phyloP scores from a whole-genome alignment of 2,113 vertebrate species.

The Glaucidium brasilianum region DNA sequence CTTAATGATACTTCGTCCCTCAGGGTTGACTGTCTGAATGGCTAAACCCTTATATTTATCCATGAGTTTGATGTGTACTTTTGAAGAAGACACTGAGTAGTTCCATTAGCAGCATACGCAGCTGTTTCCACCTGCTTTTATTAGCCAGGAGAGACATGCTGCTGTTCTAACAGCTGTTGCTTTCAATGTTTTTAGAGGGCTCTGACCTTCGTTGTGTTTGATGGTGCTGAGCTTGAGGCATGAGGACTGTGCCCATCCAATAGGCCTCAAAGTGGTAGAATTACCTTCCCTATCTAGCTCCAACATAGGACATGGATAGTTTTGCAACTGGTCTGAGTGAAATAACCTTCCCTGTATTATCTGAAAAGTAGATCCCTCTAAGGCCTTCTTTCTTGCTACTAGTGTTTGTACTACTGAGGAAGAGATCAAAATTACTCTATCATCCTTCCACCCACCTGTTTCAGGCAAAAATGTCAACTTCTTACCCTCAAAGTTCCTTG shows the following conservation, averaged over 20 bases:
- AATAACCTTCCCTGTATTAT: not conserved
- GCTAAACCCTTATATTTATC: not conserved
- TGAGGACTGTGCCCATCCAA: not conserved
- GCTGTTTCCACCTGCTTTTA: not conserved
- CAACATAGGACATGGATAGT: accelerated
- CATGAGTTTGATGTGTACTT: not conserved
- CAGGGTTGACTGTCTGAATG: not conserved
- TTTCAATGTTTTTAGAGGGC: not conserved
- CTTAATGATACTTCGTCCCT: not conserved
- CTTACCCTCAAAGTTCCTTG: not conserved
- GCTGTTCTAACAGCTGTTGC: not conserved
- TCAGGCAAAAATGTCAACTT: not conserved
- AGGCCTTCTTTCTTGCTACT: not conserved
- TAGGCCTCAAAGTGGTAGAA: not conserved
- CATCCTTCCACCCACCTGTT: not conserved
- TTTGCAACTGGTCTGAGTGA: not conserved
- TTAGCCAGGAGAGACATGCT: not conserved
- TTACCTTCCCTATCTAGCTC: not conserved
- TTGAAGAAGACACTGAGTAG: not conserved
- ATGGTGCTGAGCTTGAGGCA: not conserved
- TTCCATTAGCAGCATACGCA: not conserved
- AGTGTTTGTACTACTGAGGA: not conserved
- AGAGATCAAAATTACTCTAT: not conserved
- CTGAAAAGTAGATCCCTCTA: not conserved
- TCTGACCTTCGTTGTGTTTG: not conserved